Base-by-base conservation (phyloP, 2,113 vertebrate species). In the Australoheros scitulus region DNA sequence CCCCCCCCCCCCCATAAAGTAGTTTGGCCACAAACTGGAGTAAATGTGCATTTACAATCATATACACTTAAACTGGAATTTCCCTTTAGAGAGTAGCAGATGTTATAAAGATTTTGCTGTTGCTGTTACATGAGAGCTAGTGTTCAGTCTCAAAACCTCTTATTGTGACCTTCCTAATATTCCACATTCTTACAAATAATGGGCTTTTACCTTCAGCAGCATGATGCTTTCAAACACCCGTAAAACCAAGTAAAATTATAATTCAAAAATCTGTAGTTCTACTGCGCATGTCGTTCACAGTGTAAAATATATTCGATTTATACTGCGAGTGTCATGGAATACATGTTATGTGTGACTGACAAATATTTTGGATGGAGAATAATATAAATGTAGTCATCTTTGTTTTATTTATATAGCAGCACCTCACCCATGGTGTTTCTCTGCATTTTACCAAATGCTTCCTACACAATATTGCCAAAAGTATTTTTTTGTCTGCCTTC, bases 391-490 rank as follows among this genome's bases (percentile, higher is more conserved):
- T 63, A 34, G 57, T 9, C 32, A 55, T 34, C 32, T 57, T 65
- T 22, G 17, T 70, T 80, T 82, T 58, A 34, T 7, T 57, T 26
- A 79, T 61, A 22, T 47, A 61, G 79, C 38, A 24, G 20, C 26
- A 83, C n/a, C 50, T 68, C 17, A 14, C 22, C 22, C 26, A 14
- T 68, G 22, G 14, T 41, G 26, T 47, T 47, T 4, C 34, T 47
- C 55, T 52, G 9, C 60, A 43, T 59, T 75, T 75, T 59, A 57
- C 22, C 77, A 80, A 85, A 26, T 50, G 43, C 75, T 56, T 55
- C 22, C 3, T 59, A 22, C 6, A 34, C 32, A 34, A 7, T 34
- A 34, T 34, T 34, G 6, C 32, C 32, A 34, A 34, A 34, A 1
- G 32, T 34, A 7, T 34, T 34, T 34, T 34, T 34, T 34, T 34